Evolutionary conservation across 2,797 vertebrate genomes (phyloP).

Genomic region (Hipposideros larvatus): DNA sequence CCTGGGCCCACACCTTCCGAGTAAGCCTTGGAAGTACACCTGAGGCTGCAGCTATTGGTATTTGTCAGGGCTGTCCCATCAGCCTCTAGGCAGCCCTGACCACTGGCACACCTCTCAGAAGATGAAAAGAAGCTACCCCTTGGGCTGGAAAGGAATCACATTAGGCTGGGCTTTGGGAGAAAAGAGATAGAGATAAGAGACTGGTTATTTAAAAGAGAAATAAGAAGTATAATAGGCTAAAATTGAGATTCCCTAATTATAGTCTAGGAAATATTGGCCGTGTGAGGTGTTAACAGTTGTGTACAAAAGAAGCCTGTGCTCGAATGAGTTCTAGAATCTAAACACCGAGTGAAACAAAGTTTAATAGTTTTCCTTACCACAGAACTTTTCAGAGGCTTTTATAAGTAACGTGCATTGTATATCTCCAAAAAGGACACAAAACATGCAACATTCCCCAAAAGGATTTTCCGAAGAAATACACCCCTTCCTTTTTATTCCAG

Average conservation of each 20-base stretch:
- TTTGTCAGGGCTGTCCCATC: too few species aligned
- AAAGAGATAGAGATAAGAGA: slow-evolving; percentile 52
- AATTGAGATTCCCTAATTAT: slow-evolving; percentile 19
- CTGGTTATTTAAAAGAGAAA: slow-evolving; percentile 64
- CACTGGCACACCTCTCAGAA: background rate
- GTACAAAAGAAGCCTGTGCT: slow-evolving; percentile 7
- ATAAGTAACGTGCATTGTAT: slow-evolving; percentile 49
- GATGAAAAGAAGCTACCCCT: background rate
- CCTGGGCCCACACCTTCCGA: background rate
- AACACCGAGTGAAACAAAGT: slow-evolving; percentile 51
- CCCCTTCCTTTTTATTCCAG: background rate
- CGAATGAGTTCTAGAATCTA: slow-evolving; percentile 58
- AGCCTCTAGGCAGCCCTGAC: background rate
- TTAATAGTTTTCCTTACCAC: slow-evolving; percentile 12
- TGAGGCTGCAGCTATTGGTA: background rate
- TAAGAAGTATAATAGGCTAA: slow-evolving; percentile 43
- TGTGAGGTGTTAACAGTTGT: slow-evolving; percentile 52
- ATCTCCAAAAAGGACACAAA: slow-evolving; percentile 42
- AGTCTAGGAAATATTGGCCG: slow-evolving; percentile 48
- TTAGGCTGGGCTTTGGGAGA: background rate
- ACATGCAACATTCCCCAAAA: slow-evolving; percentile 44
- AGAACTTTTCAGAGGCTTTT: slow-evolving; percentile 36
- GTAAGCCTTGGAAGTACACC: background rate
- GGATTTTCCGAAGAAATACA: slow-evolving; percentile 44
- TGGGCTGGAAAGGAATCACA: background rate